Evolutionary conservation across 2,888 invertebrate species (phyloP).

Genomic region (Oligia latruncula): DNA sequence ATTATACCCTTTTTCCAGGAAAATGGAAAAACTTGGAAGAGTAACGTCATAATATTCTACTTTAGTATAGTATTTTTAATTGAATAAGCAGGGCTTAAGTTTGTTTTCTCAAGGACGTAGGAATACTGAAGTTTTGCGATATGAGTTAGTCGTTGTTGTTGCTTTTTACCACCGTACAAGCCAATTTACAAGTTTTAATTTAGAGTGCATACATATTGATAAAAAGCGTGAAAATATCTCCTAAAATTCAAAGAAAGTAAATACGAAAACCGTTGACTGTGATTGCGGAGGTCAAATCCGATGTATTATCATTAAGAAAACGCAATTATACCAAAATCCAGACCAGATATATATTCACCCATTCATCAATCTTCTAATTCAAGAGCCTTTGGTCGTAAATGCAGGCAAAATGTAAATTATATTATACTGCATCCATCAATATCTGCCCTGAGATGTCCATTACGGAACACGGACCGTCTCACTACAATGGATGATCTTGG

Average conservation of each 20-base stretch:
- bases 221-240: background rate
- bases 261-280: background rate
- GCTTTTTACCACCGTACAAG: background rate
- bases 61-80: conserved; percentile 25
- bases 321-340: background rate
- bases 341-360: background rate
- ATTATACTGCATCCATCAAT: conserved; percentile 57
- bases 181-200: background rate
- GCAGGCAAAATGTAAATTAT: conserved; percentile 54
- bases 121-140: background rate
- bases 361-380: conserved; percentile 50
- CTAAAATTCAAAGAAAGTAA: background rate
- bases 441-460: conserved; percentile 39
- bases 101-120: conserved; percentile 5
- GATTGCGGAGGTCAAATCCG: background rate
- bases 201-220: background rate
- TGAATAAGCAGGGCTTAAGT: conserved; percentile 10
- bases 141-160: background rate
- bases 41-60: conserved; percentile 14
- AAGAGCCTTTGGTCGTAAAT: conserved; percentile 40
- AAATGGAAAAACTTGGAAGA: conserved; percentile 38
- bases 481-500: conserved; percentile 31
- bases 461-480: conserved; percentile 16
- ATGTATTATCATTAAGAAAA: background rate
- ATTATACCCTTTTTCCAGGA: conserved; percentile 30